Conservation (phyloP, 1,140 invertebrate species). For the Drosophila rhopaloa region DNA sequence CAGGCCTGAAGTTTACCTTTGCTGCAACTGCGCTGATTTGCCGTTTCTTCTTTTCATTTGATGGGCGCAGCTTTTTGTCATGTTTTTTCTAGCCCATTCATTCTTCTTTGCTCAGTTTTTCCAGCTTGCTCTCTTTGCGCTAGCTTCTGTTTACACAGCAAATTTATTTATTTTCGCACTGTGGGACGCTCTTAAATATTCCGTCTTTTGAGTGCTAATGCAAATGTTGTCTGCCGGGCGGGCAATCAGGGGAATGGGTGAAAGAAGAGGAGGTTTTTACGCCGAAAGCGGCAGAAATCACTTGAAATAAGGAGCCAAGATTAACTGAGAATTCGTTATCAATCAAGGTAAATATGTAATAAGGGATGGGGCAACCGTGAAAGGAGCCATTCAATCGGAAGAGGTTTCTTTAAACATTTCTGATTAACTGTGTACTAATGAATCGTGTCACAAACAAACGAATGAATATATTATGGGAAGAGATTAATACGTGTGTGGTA, state of each 20-base stretch:
- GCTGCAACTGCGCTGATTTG: constrained; percentile 74
- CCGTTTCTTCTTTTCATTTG: constrained; percentile 74
- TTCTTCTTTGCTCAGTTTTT: constrained; percentile 36
- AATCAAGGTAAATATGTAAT: constrained; percentile 1
- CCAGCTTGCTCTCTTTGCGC: constrained; percentile 38
- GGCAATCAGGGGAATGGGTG: constrained; percentile 31
- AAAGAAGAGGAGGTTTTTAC: neutral
- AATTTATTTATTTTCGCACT: constrained; percentile 81
- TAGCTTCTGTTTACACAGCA: constrained; percentile 75
- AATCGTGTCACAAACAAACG: neutral
- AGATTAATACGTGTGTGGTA: no score
- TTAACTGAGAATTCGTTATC: constrained; percentile 16
- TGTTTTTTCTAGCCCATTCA: constrained; percentile 35
- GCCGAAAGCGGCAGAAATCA: constrained; percentile 21
- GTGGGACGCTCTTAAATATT: constrained; percentile 79
- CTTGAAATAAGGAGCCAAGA: constrained; percentile 20
- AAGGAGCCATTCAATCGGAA: constrained; percentile 14
- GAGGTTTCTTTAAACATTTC: constrained; percentile 8
- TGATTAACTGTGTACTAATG: constrained; percentile 19
- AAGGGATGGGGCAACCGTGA: neutral
- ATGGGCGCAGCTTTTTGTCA: constrained; percentile 53
- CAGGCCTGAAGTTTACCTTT: constrained; percentile 69
- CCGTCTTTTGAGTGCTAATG: constrained; percentile 73
- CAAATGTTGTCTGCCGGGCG: constrained; percentile 65
- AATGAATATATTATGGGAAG: neutral